These are phyloP conservation scores for Oostethus manadensis DNA, from an alignment of 2,113 vertebrate species.

Conservation along the genomic window DNA sequence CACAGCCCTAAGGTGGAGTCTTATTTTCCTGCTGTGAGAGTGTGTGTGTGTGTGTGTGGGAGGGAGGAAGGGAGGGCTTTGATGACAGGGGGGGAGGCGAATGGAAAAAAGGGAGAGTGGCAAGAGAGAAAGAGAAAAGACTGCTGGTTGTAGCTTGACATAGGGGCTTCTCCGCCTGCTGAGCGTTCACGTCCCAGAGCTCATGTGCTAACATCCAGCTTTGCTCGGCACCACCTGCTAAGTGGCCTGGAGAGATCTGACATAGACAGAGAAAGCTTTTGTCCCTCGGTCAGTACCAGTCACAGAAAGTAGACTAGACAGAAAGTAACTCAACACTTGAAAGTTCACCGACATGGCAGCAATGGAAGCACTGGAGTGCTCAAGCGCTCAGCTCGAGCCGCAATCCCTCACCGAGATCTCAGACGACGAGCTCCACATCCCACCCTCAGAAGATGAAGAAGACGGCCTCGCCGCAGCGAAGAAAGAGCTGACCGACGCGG, in stretches of 20 bases:
- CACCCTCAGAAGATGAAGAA: slow-evolving; percentile 66
- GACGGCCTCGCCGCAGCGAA: slow-evolving; percentile 29
- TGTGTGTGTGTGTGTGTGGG: slow-evolving; percentile 21
- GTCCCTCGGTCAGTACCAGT: slow-evolving; percentile 24
- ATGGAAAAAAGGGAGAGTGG: slow-evolving; percentile 47
- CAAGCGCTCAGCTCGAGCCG: slow-evolving; percentile 49
- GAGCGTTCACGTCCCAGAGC: slow-evolving; percentile 63
- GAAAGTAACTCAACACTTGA: slow-evolving; percentile 4
- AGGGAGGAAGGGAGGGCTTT: slow-evolving; percentile 49
- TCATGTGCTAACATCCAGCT: slow-evolving; percentile 59
- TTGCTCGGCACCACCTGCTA: slow-evolving; percentile 40
- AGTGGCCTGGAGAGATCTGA: slow-evolving; percentile 36
- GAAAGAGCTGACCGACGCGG: slow-evolving; percentile 39
- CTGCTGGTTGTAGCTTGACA: slow-evolving; percentile 59
- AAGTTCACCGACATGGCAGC: slow-evolving; percentile 51
- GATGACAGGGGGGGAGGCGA: slow-evolving; percentile 34
- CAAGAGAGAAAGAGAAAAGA: slow-evolving; percentile 37
- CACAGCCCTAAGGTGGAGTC: slow-evolving; percentile 28
- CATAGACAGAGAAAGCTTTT: slow-evolving; percentile 22
- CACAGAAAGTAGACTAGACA: slow-evolving; percentile 28
- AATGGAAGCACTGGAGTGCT: slow-evolving; percentile 64
- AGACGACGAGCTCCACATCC: slow-evolving; percentile 70
- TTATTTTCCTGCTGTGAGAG: not conserved
- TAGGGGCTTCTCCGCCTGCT: slow-evolving; percentile 59
- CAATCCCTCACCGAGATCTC: slow-evolving; percentile 69